Evolutionary conservation across 2,797 vertebrate species (phyloP).

Genomic region (Micrastur ruficollis): DNA sequence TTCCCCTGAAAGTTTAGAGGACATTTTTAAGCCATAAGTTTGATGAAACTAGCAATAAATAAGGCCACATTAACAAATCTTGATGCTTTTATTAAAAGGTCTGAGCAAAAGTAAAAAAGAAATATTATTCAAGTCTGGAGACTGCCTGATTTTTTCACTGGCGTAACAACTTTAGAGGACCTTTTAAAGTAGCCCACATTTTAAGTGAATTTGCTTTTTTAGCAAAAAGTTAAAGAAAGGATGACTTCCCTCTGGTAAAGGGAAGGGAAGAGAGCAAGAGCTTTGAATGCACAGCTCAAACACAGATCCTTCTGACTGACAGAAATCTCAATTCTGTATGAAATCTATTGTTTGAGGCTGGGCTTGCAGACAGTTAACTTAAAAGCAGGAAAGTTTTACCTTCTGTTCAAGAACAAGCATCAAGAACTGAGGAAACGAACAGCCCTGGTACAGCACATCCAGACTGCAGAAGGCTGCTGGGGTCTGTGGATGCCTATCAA

Average conservation of each 20-base stretch:
- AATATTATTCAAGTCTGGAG: not conserved
- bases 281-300: not conserved
- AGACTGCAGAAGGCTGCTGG: not conserved
- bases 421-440: not conserved
- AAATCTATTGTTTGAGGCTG: not conserved
- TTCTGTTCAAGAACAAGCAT: not conserved
- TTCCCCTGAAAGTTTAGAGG: not conserved
- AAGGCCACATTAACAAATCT: not conserved
- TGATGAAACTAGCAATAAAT: not conserved
- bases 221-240: not conserved
- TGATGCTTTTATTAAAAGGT: not conserved
- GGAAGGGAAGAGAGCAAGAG: not conserved
- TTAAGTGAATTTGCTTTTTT: not conserved
- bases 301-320: not conserved
- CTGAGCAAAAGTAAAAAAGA: not conserved
- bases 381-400: not conserved
- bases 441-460: not conserved
- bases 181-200: not conserved
- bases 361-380: not conserved
- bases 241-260: not conserved
- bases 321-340: not conserved
- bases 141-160: not conserved
- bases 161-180: not conserved
- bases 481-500: not conserved
- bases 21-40: not conserved